Conservation (phyloP, 1,140 invertebrate genomes). For the Aphidius ervi region DNA sequence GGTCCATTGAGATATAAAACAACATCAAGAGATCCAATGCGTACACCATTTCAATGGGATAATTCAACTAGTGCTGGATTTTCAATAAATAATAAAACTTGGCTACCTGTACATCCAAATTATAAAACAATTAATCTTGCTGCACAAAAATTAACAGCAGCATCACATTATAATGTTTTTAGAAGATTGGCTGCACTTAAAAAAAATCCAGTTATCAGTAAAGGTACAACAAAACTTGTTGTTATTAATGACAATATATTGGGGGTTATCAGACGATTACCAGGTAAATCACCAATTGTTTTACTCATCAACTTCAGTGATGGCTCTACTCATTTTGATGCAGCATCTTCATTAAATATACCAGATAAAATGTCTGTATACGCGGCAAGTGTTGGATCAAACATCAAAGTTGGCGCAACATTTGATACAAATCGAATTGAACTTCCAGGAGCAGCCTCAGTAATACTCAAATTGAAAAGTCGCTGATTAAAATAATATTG, state of each 20-base stretch:
- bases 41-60: conserved; percentile 64
- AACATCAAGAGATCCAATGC: conserved; percentile 54
- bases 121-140: conserved; percentile 56
- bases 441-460: conserved; percentile 21
- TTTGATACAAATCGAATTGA: conserved; percentile 7
- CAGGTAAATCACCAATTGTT: neutral
- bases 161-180: conserved; percentile 54
- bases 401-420: neutral
- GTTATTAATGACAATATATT: no score
- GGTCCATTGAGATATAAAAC: conserved; percentile 44
- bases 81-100: conserved; percentile 52
- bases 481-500: no score
- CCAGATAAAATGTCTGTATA: conserved; percentile 26
- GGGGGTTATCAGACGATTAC: no score
- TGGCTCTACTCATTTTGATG: conserved; percentile 15
- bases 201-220: neutral
- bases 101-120: conserved; percentile 62
- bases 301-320: conserved; percentile 30
- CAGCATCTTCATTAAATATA: conserved; percentile 23
- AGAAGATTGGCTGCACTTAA: conserved; percentile 33
- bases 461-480: conserved; percentile 18
- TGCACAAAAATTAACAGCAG: conserved; percentile 32
- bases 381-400: conserved; percentile 18
- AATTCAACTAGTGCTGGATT: conserved; percentile 54
- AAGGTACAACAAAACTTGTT: no score